Evolutionary conservation across 1,140 invertebrate species (phyloP), one percentile per base, ranked within the genome.

Genomic region (Hylaeus volcanicus): DNA sequence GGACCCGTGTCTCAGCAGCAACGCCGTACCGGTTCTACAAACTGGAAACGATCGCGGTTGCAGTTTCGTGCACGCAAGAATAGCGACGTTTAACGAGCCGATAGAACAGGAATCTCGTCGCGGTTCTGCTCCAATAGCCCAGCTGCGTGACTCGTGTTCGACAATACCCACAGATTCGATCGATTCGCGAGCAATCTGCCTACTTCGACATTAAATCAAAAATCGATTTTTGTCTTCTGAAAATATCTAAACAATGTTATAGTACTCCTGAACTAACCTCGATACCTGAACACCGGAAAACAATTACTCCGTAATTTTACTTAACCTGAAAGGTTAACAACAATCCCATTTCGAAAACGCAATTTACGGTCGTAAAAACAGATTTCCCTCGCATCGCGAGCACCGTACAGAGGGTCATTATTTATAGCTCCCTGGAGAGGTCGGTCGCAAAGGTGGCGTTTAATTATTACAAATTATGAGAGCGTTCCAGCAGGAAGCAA

Each of bases 41-140:
- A 39, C 70, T 72, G 70, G 55, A 58, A 56, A n/a, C 41, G 69
- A 43, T 43, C 69, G 41, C 53, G 9, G 15, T 53, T 43, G 69
- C 51, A 56, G 55, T 72, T 58, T 72, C 53, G 70, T 58, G 15
- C 70, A 26, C 37, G 70, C 70, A 45, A 58, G 39, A 72, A 80
- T 43, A 43, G 58, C 43, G 68, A 66, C 48, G 65, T 60, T 72
- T 76, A 43, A 71, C 43, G 53, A 56, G 37, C 56, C 48, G 37
- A 78, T 72, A 78, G 58, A 71, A 14, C 58, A 55, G 60, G 77
- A 79, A 79, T 79, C 69, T 64, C 48, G 77, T 63, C 14, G 51
- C 26, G 58, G 77, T 79, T 79, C 77, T 73, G 77, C 77, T 79
- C 69, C 77, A 79, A 73, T 79, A 79, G 70, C 41, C 77, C 45